Percentiles rank a stretch among this genome's conserved stretches.
These are phyloP conservation scores for Thryonomys swinderianus DNA, from an alignment of 2,113 vertebrate species.

Conservation along the genomic window DNA sequence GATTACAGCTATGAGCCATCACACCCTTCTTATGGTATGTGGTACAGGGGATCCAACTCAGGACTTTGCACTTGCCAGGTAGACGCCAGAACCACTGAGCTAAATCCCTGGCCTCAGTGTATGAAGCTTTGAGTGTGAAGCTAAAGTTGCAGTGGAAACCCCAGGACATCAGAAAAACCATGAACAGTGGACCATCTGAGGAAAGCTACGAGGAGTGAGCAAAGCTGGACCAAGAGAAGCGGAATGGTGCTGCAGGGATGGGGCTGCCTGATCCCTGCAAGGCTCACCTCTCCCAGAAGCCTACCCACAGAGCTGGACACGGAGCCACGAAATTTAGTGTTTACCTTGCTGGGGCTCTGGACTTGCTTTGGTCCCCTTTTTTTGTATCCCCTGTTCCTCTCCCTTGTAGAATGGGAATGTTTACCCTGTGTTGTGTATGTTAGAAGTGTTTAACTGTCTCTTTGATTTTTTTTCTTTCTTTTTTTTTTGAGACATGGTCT, in stretches of 20 bases:
- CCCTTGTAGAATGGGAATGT: neutral
- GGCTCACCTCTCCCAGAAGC: neutral
- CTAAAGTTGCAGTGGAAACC: neutral
- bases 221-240: neutral
- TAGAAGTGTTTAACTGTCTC: neutral
- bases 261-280: neutral
- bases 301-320: neutral
- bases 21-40: too few species aligned
- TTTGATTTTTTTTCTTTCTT: neutral
- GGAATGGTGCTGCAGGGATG: neutral
- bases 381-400: neutral
- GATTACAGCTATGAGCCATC: too few species aligned
- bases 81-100: too few species aligned
- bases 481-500: too few species aligned
- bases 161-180: neutral
- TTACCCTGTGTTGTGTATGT: neutral
- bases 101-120: neutral
- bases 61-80: too few species aligned
- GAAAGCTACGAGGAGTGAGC: neutral
- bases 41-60: too few species aligned
- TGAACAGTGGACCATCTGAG: neutral
- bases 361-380: neutral
- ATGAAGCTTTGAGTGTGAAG: neutral
- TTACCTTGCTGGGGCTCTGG: neutral
- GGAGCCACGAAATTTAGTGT: neutral